These are phyloP conservation scores for Hypanus sabinus DNA, from an alignment of 2,113 vertebrate genomes.

Conservation along the genomic window DNA sequence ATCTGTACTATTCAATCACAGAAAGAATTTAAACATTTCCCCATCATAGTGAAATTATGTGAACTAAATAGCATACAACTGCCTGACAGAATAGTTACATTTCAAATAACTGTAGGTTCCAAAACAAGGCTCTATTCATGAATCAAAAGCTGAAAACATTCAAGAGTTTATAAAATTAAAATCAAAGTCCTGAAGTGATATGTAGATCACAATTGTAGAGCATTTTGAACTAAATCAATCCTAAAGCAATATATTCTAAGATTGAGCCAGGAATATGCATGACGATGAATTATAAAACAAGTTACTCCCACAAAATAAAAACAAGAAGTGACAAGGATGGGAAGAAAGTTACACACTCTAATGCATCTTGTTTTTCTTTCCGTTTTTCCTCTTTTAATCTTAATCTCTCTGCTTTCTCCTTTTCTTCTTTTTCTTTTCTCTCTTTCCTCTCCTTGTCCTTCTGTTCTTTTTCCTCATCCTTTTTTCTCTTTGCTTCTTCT, in stretches of 20 bases:
- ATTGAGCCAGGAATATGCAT: background rate
- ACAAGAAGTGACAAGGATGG: background rate
- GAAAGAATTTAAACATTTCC: background rate
- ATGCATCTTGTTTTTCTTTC: constrained; percentile 72
- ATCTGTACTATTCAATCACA: background rate
- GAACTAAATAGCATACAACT: background rate
- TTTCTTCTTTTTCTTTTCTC: constrained; percentile 62
- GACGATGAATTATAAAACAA: background rate
- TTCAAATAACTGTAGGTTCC: background rate
- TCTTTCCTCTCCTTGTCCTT: constrained; percentile 77
- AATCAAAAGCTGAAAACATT: background rate
- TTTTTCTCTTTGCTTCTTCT: constrained; percentile 75
- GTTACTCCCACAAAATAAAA: background rate
- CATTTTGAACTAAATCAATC: background rate
- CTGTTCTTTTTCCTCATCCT: constrained; percentile 76
- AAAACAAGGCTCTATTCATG: background rate
- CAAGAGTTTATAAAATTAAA: background rate
- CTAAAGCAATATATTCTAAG: background rate
- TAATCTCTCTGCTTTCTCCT: constrained; percentile 73
- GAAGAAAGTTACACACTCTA: constrained; percentile 67
- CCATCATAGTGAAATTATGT: background rate
- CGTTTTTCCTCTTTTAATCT: constrained; percentile 78
- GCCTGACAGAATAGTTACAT: background rate
- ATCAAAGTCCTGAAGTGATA: background rate
- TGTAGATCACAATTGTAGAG: background rate